phyloP scores from a whole-genome alignment of 1,140 invertebrate species.

The Rhynchophorus ferrugineus region DNA sequence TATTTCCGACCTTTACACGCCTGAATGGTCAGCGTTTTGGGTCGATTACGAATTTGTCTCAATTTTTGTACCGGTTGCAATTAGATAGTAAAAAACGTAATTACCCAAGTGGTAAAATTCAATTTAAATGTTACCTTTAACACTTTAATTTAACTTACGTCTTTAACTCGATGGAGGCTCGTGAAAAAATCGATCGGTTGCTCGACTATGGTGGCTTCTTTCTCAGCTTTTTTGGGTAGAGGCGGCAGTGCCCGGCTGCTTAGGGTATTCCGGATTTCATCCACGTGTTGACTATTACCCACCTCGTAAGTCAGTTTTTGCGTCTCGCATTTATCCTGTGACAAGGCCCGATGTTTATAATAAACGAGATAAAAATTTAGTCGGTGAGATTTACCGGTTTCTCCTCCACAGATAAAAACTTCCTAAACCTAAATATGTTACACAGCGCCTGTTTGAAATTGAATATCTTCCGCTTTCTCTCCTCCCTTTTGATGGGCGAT shows the following conservation, averaged over 20 bases:
- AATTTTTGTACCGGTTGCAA: too few species aligned
- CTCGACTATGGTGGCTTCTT: slow-evolving; percentile 37
- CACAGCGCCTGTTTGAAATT: slow-evolving; percentile 79
- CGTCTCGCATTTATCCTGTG: slow-evolving; percentile 23
- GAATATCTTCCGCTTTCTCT: slow-evolving; percentile 57
- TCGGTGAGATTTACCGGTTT: slow-evolving; percentile 11
- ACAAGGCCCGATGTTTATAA: not conserved
- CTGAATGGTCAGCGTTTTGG: too few species aligned
- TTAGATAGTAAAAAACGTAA: too few species aligned
- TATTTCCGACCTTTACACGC: too few species aligned
- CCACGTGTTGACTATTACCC: slow-evolving; percentile 24
- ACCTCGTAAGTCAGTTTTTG: slow-evolving; percentile 24
- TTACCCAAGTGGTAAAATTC: too few species aligned
- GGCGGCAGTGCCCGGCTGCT: slow-evolving; percentile 71
- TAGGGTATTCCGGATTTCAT: slow-evolving; percentile 39
- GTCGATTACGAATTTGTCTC: too few species aligned
- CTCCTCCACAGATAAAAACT: slow-evolving; percentile 44
- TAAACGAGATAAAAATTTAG: not conserved
- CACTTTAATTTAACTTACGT: slow-evolving; percentile 72
- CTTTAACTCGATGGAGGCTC: slow-evolving; percentile 89
- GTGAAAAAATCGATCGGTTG: slow-evolving; percentile 73
- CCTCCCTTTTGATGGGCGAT: slow-evolving; percentile 42
- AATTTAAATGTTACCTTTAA: too few species aligned
- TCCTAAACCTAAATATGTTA: slow-evolving; percentile 70
- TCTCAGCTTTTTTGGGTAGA: slow-evolving; percentile 51